Evolutionary conservation across 2,113 vertebrate species (phyloP).

Genomic region (Oryzias curvinotus): DNA sequence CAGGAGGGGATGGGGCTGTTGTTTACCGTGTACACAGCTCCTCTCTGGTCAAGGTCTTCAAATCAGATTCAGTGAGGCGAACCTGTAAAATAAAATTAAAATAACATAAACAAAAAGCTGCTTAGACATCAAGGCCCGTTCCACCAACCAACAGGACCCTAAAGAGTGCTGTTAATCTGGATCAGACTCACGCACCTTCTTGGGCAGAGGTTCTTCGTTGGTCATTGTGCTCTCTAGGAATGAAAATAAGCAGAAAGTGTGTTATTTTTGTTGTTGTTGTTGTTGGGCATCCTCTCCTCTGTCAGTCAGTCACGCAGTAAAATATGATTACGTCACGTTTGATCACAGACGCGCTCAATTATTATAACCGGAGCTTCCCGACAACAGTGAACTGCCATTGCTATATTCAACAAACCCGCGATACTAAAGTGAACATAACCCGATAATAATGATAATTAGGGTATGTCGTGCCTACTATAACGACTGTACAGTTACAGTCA

Average conservation of each 20-base stretch:
- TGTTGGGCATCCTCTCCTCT: slow-evolving; percentile 24
- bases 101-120: neutral
- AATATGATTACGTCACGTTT: neutral
- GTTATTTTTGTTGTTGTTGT: slow-evolving; percentile 16
- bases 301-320: slow-evolving; percentile 6
- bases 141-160: neutral
- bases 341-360: neutral
- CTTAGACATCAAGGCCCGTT: slow-evolving; percentile 4
- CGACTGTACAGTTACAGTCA: slow-evolving; percentile 28
- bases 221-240: slow-evolving; percentile 89
- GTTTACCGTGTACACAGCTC: slow-evolving; percentile 91
- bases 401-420: fast-evolving
- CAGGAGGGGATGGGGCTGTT: neutral
- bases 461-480: neutral
- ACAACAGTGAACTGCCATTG: fast-evolving
- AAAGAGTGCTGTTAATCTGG: no score
- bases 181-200: slow-evolving; percentile 86
- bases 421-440: slow-evolving; percentile 5
- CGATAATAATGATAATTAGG: neutral
- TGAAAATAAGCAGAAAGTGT: slow-evolving; percentile 18
- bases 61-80: slow-evolving; percentile 97
- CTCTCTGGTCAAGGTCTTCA: slow-evolving; percentile 96
- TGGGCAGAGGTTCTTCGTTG: slow-evolving; percentile 98
- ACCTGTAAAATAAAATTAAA: slow-evolving; percentile 75
- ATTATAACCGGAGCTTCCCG: fast-evolving